A percentile compares a stretch with the other conserved stretches of the same genome.
These are phyloP conservation scores for Erannis defoliaria DNA, from an alignment of 2,888 invertebrate species.

Conservation along the genomic window DNA sequence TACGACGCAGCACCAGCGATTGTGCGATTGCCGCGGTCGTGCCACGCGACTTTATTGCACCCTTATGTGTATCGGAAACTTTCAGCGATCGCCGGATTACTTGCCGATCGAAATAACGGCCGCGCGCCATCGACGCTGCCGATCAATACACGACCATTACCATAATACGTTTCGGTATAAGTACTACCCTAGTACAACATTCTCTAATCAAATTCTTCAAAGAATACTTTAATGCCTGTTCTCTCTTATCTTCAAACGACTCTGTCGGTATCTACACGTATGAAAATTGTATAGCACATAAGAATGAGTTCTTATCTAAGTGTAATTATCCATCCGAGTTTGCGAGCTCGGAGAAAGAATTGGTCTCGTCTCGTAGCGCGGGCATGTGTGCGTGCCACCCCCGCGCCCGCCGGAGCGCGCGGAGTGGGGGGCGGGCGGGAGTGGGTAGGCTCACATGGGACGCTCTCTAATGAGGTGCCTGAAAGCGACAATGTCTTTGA, in stretches of 20 bases:
- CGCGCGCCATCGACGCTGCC: conserved; percentile 34
- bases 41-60: conserved; percentile 75
- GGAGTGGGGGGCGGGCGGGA: conserved; percentile 56
- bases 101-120: conserved; percentile 45
- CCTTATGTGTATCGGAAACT: conserved; percentile 64
- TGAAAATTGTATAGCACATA: conserved; percentile 59
- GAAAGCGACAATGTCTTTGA: conserved; percentile 87
- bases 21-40: conserved; percentile 73
- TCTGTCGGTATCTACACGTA: conserved; percentile 38
- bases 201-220: conserved; percentile 37
- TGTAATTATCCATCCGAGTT: conserved; percentile 85
- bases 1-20: conserved; percentile 66
- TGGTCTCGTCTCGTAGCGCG: conserved; percentile 67
- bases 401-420: conserved; percentile 41
- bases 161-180: conserved; percentile 17
- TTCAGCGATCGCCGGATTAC: conserved; percentile 58
- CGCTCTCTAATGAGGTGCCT: conserved; percentile 87
- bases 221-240: conserved; percentile 31
- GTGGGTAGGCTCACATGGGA: conserved; percentile 82
- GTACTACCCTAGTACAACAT: conserved; percentile 16
- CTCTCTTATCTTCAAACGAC: conserved; percentile 43
- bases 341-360: conserved; percentile 83
- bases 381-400: conserved; percentile 46
- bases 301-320: conserved; percentile 77
- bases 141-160: conserved; percentile 33